Percentiles rank a stretch among this genome's conserved stretches.
These are phyloP conservation scores for Lithophane ornitopus DNA, from an alignment of 2,888 invertebrate genomes.

Conservation along the genomic window DNA sequence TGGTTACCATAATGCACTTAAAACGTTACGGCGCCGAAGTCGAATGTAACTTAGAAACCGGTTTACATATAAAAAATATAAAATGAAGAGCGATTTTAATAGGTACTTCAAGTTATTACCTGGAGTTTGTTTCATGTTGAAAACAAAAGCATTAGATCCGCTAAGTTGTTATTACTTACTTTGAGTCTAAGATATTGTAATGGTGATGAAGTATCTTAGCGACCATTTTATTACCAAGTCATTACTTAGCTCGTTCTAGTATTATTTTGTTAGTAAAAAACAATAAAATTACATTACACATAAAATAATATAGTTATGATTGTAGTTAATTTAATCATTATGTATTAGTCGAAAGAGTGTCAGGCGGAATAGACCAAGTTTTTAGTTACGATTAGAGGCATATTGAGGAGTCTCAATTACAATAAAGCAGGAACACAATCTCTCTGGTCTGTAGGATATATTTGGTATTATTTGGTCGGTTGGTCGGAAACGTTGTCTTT, in stretches of 20 bases:
- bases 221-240: conserved; percentile 6
- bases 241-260: not conserved
- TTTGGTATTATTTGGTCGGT: not conserved
- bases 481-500: not conserved
- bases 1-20: not conserved
- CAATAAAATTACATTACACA: conserved; percentile 14
- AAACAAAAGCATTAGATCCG: conserved; percentile 42
- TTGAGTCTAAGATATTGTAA: conserved; percentile 28
- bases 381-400: not conserved
- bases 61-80: not conserved
- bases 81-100: not conserved
- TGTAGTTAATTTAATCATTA: not conserved
- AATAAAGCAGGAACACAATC: not conserved
- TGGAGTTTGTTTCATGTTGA: conserved; percentile 7
- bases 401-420: not conserved
- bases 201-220: conserved; percentile 13
- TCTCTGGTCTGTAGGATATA: not conserved
- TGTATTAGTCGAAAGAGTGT: not conserved
- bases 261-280: not conserved
- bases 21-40: conserved; percentile 39
- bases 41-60: conserved; percentile 7
- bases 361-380: not conserved
- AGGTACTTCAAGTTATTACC: conserved; percentile 5
- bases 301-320: conserved; percentile 2
- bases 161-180: conserved; percentile 21